Evolutionary conservation across 2,113 vertebrate species (phyloP), one percentile per base, ranked within the genome.

Genomic region (Peromyscus maniculatus): DNA sequence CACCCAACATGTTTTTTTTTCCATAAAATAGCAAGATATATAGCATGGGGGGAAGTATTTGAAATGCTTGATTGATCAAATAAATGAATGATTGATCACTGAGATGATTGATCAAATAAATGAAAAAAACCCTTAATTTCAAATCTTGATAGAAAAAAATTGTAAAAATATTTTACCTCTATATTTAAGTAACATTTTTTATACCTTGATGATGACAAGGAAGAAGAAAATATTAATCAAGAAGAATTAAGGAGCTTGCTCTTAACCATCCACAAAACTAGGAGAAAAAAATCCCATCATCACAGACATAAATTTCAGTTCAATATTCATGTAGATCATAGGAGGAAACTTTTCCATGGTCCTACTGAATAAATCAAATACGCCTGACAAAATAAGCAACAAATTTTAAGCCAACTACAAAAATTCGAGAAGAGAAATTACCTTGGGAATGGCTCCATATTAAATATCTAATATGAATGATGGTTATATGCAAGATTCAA

Each of bases 361-460:
- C 49, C 49, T 96, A 17, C 46, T 93, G 86, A 96, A 92, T 67
- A 95, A 91, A 93, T 94, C 88, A 97, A 97, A 72, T 64, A 93
- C 24, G 87, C 7, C 62, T 95, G 64, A 83, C n/a, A 93, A 97
- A 89, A 84, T 90, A 77, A 91, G 15, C 77, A 89, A 7, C 83
- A 67, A 95, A 91, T 93, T 96, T 95, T 83, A 88, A 95, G 75
- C 3, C 83, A 87, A 90, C n/a, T 72, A 57, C 96, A 96, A 91
- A 94, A 93, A 94, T 98, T 97, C 33, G 17, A 95, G 91, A 74
- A 91, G 72, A 96, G 66, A 91, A 96, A 92, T 93, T 94, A 7
- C 75, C 71, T 96, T 89, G 13, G 91, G 88, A 89, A 11, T 74
- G 21, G 39, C 57, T 7, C 52, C 77, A 66, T 71, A 87, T 78